Conservation (phyloP, 2,888 invertebrate species). For the Leucozona laternaria region DNA sequence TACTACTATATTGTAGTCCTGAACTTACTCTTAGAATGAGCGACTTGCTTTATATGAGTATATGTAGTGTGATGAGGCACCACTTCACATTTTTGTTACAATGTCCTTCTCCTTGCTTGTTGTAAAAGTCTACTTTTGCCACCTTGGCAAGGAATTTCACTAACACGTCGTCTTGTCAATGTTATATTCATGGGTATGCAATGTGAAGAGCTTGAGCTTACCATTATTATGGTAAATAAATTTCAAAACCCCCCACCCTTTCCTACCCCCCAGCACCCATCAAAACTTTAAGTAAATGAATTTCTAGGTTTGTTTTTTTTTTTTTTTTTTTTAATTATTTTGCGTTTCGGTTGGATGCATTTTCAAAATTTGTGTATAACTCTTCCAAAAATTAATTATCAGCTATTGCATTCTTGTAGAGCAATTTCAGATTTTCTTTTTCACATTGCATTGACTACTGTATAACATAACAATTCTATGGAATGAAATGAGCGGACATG, state of each 20-base stretch:
- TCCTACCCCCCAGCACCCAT: too few species aligned
- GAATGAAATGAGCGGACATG: conserved; percentile 55
- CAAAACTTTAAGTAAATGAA: conserved; percentile 25
- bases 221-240: conserved; percentile 36
- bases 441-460: conserved; percentile 21
- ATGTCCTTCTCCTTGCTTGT: conserved; percentile 25
- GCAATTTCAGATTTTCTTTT: conserved; percentile 53
- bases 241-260: too few species aligned
- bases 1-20: conserved; percentile 37
- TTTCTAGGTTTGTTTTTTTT: background rate
- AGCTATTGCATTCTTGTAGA: conserved; percentile 69
- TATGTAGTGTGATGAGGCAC: conserved; percentile 9
- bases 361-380: conserved; percentile 32
- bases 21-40: conserved; percentile 37
- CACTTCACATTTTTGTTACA: conserved; percentile 54
- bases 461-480: conserved; percentile 57
- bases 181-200: background rate
- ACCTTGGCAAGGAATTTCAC: conserved; percentile 72
- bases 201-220: conserved; percentile 25
- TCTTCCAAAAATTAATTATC: conserved; percentile 68
- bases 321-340: background rate
- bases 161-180: conserved; percentile 47
- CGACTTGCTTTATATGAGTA: background rate
- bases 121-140: conserved; percentile 52
- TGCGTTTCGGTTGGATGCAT: background rate